A percentile compares a stretch with the other conserved stretches of the same genome.
Evolutionary conservation across 2,888 invertebrate genomes (phyloP).

Genomic region (Dynastes grantii): DNA sequence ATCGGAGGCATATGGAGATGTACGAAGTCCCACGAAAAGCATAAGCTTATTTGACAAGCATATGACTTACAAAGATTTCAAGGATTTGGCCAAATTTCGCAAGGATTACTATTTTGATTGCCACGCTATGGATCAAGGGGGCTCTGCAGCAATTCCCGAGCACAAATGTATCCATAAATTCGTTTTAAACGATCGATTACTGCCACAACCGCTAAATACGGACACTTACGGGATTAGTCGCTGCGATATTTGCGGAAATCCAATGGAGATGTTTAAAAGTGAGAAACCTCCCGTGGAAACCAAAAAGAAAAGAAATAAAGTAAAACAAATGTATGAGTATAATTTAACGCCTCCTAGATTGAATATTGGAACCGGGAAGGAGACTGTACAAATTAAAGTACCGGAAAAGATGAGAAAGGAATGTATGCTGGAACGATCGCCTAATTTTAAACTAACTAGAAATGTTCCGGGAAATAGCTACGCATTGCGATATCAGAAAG

Average conservation of each 20-base stretch:
- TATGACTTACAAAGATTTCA: conserved; percentile 45
- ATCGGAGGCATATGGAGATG: background rate
- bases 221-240: conserved; percentile 71
- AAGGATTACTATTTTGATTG: conserved; percentile 76
- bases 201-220: conserved; percentile 72
- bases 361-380: conserved; percentile 48
- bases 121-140: conserved; percentile 70
- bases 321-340: conserved; percentile 44
- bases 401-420: conserved; percentile 41
- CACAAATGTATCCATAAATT: conserved; percentile 75
- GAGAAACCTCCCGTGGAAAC: conserved; percentile 26
- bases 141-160: conserved; percentile 65
- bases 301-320: conserved; percentile 23
- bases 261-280: conserved; percentile 60
- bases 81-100: conserved; percentile 70
- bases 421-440: conserved; percentile 22
- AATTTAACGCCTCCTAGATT: conserved; percentile 45
- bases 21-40: background rate
- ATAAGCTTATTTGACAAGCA: background rate
- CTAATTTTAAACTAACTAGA: conserved; percentile 28
- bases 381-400: conserved; percentile 49
- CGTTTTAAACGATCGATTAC: conserved; percentile 74
- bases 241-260: conserved; percentile 73
- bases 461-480: conserved; percentile 39
- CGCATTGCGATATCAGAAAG: conserved; percentile 50